Evolutionary conservation across 1,140 invertebrate genomes (phyloP), one percentile per base, ranked within the genome.

Genomic region (Habropoda laboriosa): DNA sequence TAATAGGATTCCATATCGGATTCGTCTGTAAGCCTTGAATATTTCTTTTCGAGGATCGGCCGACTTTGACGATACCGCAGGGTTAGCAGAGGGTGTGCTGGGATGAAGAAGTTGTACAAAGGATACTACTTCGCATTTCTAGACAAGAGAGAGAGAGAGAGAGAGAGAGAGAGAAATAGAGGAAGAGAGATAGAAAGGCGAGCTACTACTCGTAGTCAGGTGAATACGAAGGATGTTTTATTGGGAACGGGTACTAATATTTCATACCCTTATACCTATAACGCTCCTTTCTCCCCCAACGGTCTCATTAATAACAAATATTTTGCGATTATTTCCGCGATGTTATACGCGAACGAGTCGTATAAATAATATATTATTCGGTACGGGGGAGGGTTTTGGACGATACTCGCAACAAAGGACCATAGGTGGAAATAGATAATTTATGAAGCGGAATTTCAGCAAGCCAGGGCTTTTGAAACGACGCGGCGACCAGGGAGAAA

Each of bases 241-340:
- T 71, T 30, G 10, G 35, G 3, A 21, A 73, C 16, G 55, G 45
- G 38, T 40, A n/a, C 57, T 60, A 70, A 77, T 78, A 78, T 78
- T 78, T 78, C 35, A 78, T 13, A 24, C 70, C 6, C 42, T n/a
- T 27, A 8, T 21, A 27, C 51, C 8, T 12, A 42, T 12, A 12
- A 12, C n/a, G 16, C 8, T 10, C 16, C n/a, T 42, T 13, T 24
- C 21, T 38, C 45, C 51, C 45, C 45, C 55, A 5, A 32, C 13
- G 3, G 18, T 24, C 32, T 71, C 64, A 45, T 78, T 78, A 78
- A 78, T 78, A 71, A 78, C 67, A 78, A 71, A 78, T 71, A 60
- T 45, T 49, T 78, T 61, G 55, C 7, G 67, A 78, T 71, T 78
- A 71, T 71, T 78, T 78, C 12, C 55, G 24, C 45, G 67, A 71